Evolutionary conservation across 2,113 vertebrate genomes (phyloP).

Genomic region (Apus apus): DNA sequence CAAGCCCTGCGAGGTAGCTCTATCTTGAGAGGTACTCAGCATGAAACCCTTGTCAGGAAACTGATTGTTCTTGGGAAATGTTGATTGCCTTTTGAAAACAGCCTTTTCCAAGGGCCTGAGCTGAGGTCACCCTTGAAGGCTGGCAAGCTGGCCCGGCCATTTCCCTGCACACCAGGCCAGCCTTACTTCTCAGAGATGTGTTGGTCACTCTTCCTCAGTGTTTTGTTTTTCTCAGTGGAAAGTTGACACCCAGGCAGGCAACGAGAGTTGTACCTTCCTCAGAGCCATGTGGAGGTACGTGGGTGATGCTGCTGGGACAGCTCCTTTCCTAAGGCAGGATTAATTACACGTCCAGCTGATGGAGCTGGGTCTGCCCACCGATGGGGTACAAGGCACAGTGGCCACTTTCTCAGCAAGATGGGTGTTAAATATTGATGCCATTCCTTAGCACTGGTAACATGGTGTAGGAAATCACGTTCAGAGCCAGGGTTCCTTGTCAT

Average conservation of each 20-base stretch:
- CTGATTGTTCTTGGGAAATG: background rate
- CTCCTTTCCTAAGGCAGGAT: background rate
- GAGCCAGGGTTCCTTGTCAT: background rate
- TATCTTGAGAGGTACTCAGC: background rate
- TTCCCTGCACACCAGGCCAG: background rate
- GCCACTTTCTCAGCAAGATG: background rate
- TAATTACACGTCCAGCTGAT: background rate
- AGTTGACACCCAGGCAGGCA: accelerated
- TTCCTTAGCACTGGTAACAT: background rate
- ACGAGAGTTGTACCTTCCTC: background rate
- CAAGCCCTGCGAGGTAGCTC: background rate
- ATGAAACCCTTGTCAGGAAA: background rate
- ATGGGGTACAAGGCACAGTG: too few relatives aligned
- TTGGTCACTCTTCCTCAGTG: background rate
- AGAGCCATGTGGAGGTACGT: accelerated
- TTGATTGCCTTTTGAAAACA: background rate
- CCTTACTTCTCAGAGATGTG: background rate
- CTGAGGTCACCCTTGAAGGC: background rate
- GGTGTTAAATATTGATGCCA: background rate
- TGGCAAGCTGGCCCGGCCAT: background rate
- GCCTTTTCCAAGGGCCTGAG: background rate
- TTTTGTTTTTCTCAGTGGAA: background rate
- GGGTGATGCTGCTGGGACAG: background rate
- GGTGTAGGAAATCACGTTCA: background rate
- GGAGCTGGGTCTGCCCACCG: background rate